Base-by-base conservation (phyloP, 2,888 invertebrate genomes). In the Drosophila stalkeri region DNA sequence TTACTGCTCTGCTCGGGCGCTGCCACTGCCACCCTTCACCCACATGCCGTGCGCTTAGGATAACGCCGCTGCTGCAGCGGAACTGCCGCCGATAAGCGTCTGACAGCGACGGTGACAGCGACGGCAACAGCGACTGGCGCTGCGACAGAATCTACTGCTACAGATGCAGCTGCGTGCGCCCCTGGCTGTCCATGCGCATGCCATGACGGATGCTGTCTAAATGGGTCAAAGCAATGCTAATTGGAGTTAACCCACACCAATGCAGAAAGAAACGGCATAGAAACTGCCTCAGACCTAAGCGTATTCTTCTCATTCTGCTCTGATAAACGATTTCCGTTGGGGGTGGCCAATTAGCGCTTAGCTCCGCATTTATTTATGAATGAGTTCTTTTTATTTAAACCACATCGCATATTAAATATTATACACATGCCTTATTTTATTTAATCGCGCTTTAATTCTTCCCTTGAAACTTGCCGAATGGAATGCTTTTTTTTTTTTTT, bases 11-110 rank as follows among this genome's bases (percentile, higher is more conserved):
- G 39, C 55, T 56, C 73, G n/a, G 33, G 54, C 47, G 72, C 77
- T 75, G 82, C 77, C 78, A 85, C 68, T 72, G 87, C 80, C 91
- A 91, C 91, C 91, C 91, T 91, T 91, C 91, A 91, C 91, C 91
- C 91, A 91, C 91, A 91, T 91, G 89, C 65, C 67, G 55, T 73
- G 77, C 61, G 86, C 80, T 86, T 91, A 91, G 91, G 92, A 91
- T 91, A 90, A 87, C 78, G 69, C 39, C 49, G 71, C 61, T 71
- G 75, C 62, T 72, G 80, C 83, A 92, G 82, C 92, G 93, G 92
- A 92, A 92, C 92, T 92, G 82, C 56, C 23, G 31, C 67, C 27
- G 88, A 86, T 85, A 88, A 84, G 86, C 63, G 37, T 46, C 31
- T 57, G 47, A 44, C 64, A 9, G 44, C 49, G 57, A 39, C 59